Conservation (phyloP, 2,888 invertebrate genomes). For the Pediacus dermestoides region DNA sequence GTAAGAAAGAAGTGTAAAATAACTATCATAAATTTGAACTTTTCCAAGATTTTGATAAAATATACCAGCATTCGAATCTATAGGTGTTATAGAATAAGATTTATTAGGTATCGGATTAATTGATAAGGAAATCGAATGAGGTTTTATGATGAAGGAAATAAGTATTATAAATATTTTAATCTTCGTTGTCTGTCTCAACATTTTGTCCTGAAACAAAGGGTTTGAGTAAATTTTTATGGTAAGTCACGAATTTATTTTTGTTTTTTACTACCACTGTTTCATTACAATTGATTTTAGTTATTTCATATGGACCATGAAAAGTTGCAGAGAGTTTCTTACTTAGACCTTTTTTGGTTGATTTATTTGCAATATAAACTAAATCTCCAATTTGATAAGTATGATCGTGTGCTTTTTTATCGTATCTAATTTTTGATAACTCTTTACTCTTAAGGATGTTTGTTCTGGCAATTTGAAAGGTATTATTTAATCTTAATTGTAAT, state of each 20-base stretch:
- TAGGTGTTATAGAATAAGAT: too few relatives aligned
- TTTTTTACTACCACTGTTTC: background rate
- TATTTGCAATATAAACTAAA: constrained; percentile 5
- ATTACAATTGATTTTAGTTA: background rate
- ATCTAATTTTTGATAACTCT: background rate
- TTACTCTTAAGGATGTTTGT: background rate
- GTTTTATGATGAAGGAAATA: too few relatives aligned
- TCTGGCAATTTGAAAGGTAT: constrained; percentile 1
- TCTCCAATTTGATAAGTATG: constrained; percentile 1
- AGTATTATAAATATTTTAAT: too few relatives aligned
- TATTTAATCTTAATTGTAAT: constrained; percentile 2
- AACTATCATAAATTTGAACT: too few relatives aligned
- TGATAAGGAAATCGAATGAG: too few relatives aligned
- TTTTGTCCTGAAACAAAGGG: constrained; percentile 6
- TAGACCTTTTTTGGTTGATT: constrained; percentile 4
- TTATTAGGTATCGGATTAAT: too few relatives aligned
- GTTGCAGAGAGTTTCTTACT: constrained; percentile 3
- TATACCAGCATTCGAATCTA: too few relatives aligned
- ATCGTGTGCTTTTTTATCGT: background rate
- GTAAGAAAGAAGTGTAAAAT: too few relatives aligned
- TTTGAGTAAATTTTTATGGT: constrained; percentile 7
- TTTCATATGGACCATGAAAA: constrained; percentile 4
- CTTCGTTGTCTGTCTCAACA: too few relatives aligned
- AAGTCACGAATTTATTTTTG: background rate
- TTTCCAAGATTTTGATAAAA: too few relatives aligned